Conservation (phyloP, 2,888 invertebrate genomes). For the Callyntrura guangdongensis region DNA sequence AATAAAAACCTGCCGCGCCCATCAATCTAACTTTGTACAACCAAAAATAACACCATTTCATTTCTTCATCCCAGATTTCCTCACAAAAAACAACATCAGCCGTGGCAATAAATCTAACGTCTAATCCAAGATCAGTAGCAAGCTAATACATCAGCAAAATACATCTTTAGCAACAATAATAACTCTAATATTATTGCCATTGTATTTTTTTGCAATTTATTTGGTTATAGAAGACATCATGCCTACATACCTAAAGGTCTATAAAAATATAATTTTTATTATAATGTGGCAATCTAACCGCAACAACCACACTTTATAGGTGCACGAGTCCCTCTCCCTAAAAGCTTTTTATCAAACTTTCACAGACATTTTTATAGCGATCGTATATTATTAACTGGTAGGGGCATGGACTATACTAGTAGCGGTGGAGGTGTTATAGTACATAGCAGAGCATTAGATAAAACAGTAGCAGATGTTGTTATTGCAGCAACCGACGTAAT, state of each 20-base stretch:
- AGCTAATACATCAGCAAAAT: background rate
- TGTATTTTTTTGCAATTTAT: background rate
- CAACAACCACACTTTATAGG: background rate
- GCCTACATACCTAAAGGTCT: background rate
- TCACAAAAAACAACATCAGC: background rate
- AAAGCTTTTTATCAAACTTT: slow-evolving; percentile 60
- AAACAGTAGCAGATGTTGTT: background rate
- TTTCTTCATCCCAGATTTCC: background rate
- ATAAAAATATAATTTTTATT: background rate
- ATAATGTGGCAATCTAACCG: slow-evolving; percentile 8
- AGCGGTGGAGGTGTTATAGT: no score
- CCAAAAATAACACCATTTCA: slow-evolving; percentile 6
- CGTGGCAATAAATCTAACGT: background rate
- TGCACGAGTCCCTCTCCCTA: slow-evolving; percentile 13
- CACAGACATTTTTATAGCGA: slow-evolving; percentile 41
- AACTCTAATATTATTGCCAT: slow-evolving; percentile 1
- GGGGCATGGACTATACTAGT: background rate
- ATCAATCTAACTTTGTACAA: background rate
- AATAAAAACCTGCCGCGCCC: slow-evolving; percentile 14
- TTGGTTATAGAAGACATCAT: background rate
- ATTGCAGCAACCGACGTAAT: no score
- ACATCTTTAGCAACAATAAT: background rate
- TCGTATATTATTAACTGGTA: no score
- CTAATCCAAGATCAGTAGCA: slow-evolving; percentile 35
- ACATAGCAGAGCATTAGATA: background rate